Evolutionary conservation across 2,888 invertebrate species (phyloP), one percentile per base, ranked within the genome.

Genomic region (Nymphalis urticae): DNA sequence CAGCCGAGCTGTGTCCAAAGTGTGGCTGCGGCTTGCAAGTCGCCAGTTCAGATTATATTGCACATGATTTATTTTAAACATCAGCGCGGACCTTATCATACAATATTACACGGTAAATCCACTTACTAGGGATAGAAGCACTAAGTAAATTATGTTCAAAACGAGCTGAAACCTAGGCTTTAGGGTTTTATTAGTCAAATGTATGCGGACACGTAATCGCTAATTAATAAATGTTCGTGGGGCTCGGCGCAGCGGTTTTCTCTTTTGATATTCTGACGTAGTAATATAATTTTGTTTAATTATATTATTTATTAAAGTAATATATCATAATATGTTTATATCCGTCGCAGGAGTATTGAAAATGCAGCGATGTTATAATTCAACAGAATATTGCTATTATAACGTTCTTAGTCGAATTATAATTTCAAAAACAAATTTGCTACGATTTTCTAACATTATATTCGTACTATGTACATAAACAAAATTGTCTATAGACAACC

Each of bases 91-190:
- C 16, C 17, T 9, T 36, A 13, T 17, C 24, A 8, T 48, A 48
- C 47, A 48, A 27, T 48, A 61, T 61, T 32, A 48, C 48, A 24
- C 10, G 21, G 27, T 13, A 48, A 48, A 61, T 58, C 61, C 48
- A 48, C 48, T 48, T 27, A 24, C 24, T 48, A 24, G 24, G 61
- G 27, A 61, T 19, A 61, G 42, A 27, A 48, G 27, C 27, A 48
- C 21, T 59, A 36, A 59, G 59, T 59, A 21, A 59, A 59, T 61
- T 47, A 61, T 61, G 61, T 61, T 48, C 61, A 16, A 61, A 61
- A 61, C 48, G 24, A 27, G 48, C 61, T 27, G 13, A 61, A 48
- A 36, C 58, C 58, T 42, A 42, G 58, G 42, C 42, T 58, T 64
- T 56, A 42, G 24, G 56, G 51, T 54, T 42, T 64, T 56, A 56